These are phyloP conservation scores for Hemitrygon akajei DNA, from an alignment of 2,797 vertebrate species.

Conservation along the genomic window DNA sequence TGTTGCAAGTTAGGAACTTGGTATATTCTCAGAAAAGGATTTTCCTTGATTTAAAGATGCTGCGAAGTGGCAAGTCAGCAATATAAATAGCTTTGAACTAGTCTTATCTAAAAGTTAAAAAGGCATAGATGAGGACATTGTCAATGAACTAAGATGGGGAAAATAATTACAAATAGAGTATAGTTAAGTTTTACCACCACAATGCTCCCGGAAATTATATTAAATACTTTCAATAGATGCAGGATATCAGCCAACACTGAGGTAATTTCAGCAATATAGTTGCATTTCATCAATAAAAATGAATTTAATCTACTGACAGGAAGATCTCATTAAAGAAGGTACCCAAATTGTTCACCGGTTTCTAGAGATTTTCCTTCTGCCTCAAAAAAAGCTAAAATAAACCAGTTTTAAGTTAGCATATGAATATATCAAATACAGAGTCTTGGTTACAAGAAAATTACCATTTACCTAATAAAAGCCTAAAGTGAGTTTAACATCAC, in stretches of 20 bases:
- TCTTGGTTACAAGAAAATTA: background rate
- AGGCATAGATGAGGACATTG: no score
- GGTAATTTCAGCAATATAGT: background rate
- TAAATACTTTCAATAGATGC: background rate
- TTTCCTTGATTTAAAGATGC: no score
- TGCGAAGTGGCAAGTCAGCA: no score
- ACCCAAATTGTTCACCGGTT: background rate
- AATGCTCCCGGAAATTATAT: background rate
- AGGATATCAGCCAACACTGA: background rate
- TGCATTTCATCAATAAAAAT: background rate
- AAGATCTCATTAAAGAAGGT: background rate
- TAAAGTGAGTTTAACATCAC: background rate
- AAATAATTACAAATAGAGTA: no score
- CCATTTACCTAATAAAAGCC: background rate
- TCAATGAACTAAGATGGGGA: no score
- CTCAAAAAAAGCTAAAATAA: background rate
- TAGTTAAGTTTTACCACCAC: background rate
- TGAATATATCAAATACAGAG: background rate
- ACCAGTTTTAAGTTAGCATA: no score
- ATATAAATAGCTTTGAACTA: no score
- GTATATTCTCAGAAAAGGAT: no score
- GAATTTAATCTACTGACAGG: background rate
- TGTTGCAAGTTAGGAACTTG: no score
- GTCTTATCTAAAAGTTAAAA: no score
- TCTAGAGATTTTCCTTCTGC: background rate